A percentile compares a stretch with the other conserved stretches of the same genome.
Evolutionary conservation across 2,888 invertebrate species (phyloP).

Genomic region (Pheosia gnoma): DNA sequence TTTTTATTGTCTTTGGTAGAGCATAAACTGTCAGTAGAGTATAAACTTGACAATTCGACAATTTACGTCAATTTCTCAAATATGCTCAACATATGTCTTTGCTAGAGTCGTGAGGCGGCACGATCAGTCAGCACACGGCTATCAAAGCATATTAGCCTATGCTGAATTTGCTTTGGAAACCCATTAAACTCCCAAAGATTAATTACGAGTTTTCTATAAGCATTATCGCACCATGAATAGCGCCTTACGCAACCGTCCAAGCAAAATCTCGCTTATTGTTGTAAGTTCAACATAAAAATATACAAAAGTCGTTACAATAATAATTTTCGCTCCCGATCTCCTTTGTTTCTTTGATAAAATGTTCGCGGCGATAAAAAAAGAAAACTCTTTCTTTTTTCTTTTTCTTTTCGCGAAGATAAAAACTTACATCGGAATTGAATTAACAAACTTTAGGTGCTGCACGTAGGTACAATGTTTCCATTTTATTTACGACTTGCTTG

Average conservation of each 20-base stretch:
- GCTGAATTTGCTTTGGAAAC: no score
- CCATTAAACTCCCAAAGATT: no score
- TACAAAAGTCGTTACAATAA: slow-evolving; percentile 35
- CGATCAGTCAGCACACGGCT: no score
- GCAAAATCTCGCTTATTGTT: slow-evolving; percentile 24
- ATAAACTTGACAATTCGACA: no score
- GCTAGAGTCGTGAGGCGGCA: no score
- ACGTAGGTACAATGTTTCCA: slow-evolving; percentile 22
- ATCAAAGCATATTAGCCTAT: no score
- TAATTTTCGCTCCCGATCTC: slow-evolving; percentile 37
- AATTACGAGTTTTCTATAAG: no score
- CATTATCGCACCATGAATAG: slow-evolving; percentile 3
- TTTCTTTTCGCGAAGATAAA: slow-evolving; percentile 24
- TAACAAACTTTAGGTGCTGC: slow-evolving; percentile 25
- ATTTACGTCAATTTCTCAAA: no score
- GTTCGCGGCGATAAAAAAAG: slow-evolving; percentile 21
- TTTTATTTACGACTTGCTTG: slow-evolving; percentile 18
- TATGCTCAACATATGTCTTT: no score
- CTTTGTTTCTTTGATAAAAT: slow-evolving; percentile 28
- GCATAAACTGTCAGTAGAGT: no score
- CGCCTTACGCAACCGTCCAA: slow-evolving; percentile 16
- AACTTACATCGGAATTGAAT: slow-evolving; percentile 40
- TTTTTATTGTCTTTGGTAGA: no score
- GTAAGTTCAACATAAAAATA: slow-evolving; percentile 16
- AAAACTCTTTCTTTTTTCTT: slow-evolving; percentile 21